These are phyloP conservation scores for Linnaemya vulpina DNA, from an alignment of 2,888 invertebrate genomes.

Conservation along the genomic window DNA sequence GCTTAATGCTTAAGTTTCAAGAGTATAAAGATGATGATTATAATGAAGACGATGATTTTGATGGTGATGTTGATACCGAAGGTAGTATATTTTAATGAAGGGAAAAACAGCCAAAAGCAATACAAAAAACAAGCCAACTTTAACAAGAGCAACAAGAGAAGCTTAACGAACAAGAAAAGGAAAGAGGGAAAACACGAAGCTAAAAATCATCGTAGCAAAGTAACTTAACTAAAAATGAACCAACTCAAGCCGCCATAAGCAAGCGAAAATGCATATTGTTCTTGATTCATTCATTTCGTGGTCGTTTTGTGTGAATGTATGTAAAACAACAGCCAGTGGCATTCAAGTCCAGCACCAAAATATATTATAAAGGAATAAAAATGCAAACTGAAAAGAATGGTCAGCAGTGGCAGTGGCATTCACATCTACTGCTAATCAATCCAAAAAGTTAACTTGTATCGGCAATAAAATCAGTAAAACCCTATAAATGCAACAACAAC, in stretches of 20 bases:
- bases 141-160: background rate
- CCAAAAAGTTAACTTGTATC: slow-evolving; percentile 70
- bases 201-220: slow-evolving; percentile 37
- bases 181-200: slow-evolving; percentile 48
- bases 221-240: slow-evolving; percentile 17
- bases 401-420: slow-evolving; percentile 61
- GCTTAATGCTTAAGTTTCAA: slow-evolving; percentile 36
- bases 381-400: slow-evolving; percentile 23
- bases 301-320: slow-evolving; percentile 44
- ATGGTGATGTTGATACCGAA: slow-evolving; percentile 63
- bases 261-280: slow-evolving; percentile 35
- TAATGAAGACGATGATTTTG: slow-evolving; percentile 58
- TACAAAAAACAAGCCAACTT: slow-evolving; percentile 50
- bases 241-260: slow-evolving; percentile 60
- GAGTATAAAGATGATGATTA: slow-evolving; percentile 44
- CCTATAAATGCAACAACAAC: slow-evolving; percentile 52
- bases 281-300: slow-evolving; percentile 46
- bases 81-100: slow-evolving; percentile 74
- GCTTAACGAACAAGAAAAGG: slow-evolving; percentile 30
- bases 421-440: slow-evolving; percentile 72
- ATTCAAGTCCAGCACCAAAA: slow-evolving; percentile 54
- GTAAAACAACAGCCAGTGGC: slow-evolving; percentile 69
- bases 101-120: slow-evolving; percentile 73
- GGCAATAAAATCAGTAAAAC: slow-evolving; percentile 79
- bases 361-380: slow-evolving; percentile 65